Evolutionary conservation across 2,797 vertebrate species (phyloP), one percentile per base, ranked within the genome.

Genomic region (Sternarchorhynchus goeldii): DNA sequence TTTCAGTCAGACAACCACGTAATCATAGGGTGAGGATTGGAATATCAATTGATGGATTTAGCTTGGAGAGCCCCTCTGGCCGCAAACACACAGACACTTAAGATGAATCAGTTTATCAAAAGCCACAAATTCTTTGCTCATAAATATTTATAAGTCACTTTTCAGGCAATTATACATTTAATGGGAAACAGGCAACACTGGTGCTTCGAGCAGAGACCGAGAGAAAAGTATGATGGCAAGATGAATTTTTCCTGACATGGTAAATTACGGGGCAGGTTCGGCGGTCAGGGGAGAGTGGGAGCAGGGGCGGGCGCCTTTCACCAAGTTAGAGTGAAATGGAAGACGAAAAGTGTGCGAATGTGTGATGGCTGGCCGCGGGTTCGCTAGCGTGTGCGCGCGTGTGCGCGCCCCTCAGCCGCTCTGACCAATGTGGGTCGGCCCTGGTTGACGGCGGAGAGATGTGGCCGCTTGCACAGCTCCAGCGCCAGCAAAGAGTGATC

Each of bases 401-500:
- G 39, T 58, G 31, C 31, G 34, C 10, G 14, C n/a, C n/a, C 45
- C 39, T 60, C 39, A 3, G 31, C 36, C 14, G 59, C 29, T 50
- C 50, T 41, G 45, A 66, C 67, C n/a, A 16, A 36, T 76, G 69
- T 63, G 56, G 36, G 57, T 60, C 69, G 70, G 64, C 77, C 72
- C 31, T 58, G 73, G 71, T 73, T 39, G 72, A 77, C 78, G 75
- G 80, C 76, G n/a, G 67, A 82, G 74, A 81, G 85, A 88, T 82
- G 84, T 75, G 81, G 74, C 83, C 74, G 62, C 41, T 73, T 65
- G 82, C 62, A 67, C 75, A 83, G 45, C 83, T 85, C 82, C 82
- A 66, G 79, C 68, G 82, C 73, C 76, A 76, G 80, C 76, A 78
- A 81, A 25, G 85, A 91, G 89, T 87, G 88, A 89, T 87, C 80